Base-by-base conservation (phyloP, 2,888 invertebrate genomes). In the Epinotia bilunana region DNA sequence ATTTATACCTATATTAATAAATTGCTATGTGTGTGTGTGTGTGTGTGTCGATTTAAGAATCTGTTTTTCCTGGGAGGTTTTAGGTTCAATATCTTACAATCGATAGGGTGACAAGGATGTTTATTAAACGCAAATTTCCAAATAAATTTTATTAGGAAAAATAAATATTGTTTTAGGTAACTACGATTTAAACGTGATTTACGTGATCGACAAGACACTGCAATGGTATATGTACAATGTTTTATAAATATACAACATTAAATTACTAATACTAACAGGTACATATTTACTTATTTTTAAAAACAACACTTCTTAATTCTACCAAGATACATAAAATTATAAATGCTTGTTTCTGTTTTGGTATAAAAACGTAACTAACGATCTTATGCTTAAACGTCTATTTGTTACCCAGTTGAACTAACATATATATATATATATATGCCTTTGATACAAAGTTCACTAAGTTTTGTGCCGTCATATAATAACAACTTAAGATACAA, bases 281-380 rank as follows among this genome's bases (percentile, higher is more conserved):
- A 69, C 69, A 69, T 46, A 57, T 20, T 23, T 23, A 69, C 58
- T 69, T 69, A 46, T 23, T 9, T 23, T 23, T 46, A n/a, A 28
- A 28, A 28, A 28, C 28, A 43, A 69, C 13, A 11, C 43, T 12
- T 23, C 9, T 58, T 43, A 23, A 60, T 12, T 33, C 23, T 46
- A 69, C 12, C 2, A 43, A 58, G 3, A 16, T 16, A 23, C n/a
- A 53, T 49, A 53, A 49, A 53, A 53, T 62, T 68, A 64, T 74
- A 74, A 74, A 74, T 74, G 74, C 74, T 65, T 61, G 33, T 49
- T 64, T 70, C 63, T 64, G 65, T 53, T 74, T 74, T 70, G 70
- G 74, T 74, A 74, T 74, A 18, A 73, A 63, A 39, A 39, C 9
- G 60, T 43, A 18, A 60, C 64, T 74, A 18, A 69, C 2, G 11